Base-by-base conservation (phyloP, 2,888 invertebrate genomes). In the Hydraecia micacea region DNA sequence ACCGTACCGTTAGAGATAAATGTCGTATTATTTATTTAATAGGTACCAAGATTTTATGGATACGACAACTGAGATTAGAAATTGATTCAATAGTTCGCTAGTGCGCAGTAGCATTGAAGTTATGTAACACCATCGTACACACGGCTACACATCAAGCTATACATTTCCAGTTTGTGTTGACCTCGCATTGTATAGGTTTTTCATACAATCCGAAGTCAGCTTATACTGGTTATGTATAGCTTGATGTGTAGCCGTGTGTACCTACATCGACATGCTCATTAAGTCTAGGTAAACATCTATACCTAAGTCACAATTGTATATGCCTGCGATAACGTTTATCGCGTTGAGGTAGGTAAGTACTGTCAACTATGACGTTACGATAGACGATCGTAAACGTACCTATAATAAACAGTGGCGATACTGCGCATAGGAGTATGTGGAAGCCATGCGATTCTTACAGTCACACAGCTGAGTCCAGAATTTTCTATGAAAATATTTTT, bases 331-430 rank as follows among this genome's bases (percentile, higher is more conserved):
- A 84, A 85, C 58, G 58, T 77, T 60, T 73, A 60, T 36, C n/a
- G 39, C 39, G 68, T 84, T 84, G 84, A 73, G 84, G 77, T 73
- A 84, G 84, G 84, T 85, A 15, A 75, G 83, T 69, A 66, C 60
- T n/a, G 28, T 49, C 1, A 42, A 66, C 60, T 75, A 52, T 75
- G 46, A 21, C 36, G 74, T 15, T 58, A 62, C 28, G 39, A 73
- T 80, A 80, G 39, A 46, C 3, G 15, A 8, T 32, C 62, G 36
- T 71, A 46, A 67, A 68, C 21, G 36, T 46, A n/a, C 13, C 13
- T 60, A 21, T 68, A 62, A 13, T 46, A 6, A 8, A 63, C 36
- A 25, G 60, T 28, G 28, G 39, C 62, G 15, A 28, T 18, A 71
- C 28, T 72, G 49, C 79, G 49, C 8, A 72, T 71, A 62, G 78